These are phyloP conservation scores for Muricea muricata DNA, from an alignment of 92 coral and sea anemone species.

Conservation along the genomic window DNA sequence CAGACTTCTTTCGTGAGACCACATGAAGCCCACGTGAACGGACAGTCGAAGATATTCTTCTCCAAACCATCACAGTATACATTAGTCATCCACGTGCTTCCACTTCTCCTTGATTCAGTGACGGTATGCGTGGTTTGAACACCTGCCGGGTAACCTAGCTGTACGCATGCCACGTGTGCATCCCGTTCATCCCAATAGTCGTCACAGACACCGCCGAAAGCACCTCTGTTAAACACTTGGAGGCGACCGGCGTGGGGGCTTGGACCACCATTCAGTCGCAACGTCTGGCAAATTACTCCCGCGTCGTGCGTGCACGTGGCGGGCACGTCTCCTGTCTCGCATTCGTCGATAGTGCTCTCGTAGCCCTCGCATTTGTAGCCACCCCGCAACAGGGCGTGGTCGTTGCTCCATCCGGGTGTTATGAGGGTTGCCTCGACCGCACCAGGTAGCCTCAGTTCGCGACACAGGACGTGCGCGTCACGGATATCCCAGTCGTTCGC, in stretches of 20 bases:
- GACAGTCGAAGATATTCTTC: slow-evolving; percentile 5
- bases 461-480: slow-evolving; percentile 18
- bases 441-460: background rate
- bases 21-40: background rate
- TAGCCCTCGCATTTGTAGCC: background rate
- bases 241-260: background rate
- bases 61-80: background rate
- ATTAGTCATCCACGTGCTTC: background rate
- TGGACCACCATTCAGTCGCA: background rate
- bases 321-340: background rate
- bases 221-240: background rate
- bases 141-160: background rate
- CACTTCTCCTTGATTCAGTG: background rate
- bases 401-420: background rate
- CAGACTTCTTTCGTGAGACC: background rate
- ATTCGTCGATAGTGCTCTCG: background rate
- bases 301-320: background rate
- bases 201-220: background rate
- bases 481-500: slow-evolving; percentile 25
- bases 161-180: slow-evolving; percentile 19
- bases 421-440: background rate
- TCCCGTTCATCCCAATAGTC: background rate
- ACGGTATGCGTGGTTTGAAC: background rate
- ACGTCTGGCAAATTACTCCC: background rate
- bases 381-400: background rate